A percentile compares a stretch with the other conserved stretches of the same genome.
phyloP scores from a whole-genome alignment of 2,797 vertebrate species.

The Chloroceryle inda region DNA sequence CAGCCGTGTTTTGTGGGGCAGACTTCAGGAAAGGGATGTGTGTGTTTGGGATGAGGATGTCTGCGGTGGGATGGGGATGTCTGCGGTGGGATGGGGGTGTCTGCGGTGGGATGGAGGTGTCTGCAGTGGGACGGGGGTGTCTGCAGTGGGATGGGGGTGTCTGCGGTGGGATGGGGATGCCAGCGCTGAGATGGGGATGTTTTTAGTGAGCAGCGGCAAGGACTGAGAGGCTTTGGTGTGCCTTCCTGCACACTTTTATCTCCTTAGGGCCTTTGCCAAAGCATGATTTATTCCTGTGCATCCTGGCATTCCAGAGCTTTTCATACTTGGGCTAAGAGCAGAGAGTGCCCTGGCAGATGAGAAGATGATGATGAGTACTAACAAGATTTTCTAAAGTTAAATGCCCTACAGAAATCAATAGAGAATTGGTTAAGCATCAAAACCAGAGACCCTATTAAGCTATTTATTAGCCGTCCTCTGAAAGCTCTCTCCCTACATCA shows the following conservation, averaged over 20 bases:
- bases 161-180: no score
- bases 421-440: background rate
- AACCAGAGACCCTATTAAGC: background rate
- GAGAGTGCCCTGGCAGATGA: background rate
- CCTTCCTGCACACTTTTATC: background rate
- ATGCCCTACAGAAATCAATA: slow-evolving; percentile 13
- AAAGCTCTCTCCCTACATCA: background rate
- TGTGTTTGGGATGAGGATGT: background rate
- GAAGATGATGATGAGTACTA: background rate
- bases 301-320: background rate
- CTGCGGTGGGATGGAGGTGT: no score
- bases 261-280: background rate
- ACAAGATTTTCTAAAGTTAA: slow-evolving; percentile 36
- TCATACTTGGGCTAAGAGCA: background rate
- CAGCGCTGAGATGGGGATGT: background rate
- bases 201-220: background rate
- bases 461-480: background rate
- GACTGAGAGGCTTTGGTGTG: background rate
- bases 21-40: accelerated
- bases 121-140: no score
- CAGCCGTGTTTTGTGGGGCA: accelerated
- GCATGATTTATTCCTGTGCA: background rate
- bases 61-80: background rate
- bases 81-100: no score
- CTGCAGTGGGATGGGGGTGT: no score